Base-by-base conservation (phyloP, 2,888 invertebrate genomes). In the Tridacna gigas region DNA sequence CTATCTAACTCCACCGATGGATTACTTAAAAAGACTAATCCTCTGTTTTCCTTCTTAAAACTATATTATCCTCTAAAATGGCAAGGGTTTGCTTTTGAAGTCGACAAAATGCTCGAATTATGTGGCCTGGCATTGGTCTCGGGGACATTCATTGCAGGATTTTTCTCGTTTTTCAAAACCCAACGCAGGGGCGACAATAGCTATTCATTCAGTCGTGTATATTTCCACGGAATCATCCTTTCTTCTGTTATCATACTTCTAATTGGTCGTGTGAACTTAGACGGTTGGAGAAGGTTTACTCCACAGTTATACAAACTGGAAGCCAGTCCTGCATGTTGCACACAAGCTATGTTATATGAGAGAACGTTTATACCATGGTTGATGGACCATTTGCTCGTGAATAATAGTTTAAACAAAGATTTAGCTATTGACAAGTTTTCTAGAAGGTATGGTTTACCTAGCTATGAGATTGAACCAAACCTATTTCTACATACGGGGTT, bases 31-130 rank as follows among this genome's bases (percentile, higher is more conserved):
- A n/a, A 47, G 25, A 25, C 47, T 28, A 25, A 47, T 0, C 22
- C 65, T 5, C 26, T 26, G n/a, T 77, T 77, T 51, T 66, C 77
- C 20, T 77, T 25, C 26, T 18, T 77, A 13, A 77, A 77, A 66
- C 63, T 75, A 37, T 75, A 47, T n/a, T 75, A 75, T 75, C 75
- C 75, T 12, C 37, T 63, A 15, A 61, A 63, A 15, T 75, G 75
- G 75, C 75, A 75, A 75, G 75, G 75, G 22, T 75, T 75, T 75
- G 75, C 63, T 18, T 63, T 75, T 13, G 75, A 75, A 63, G 13
- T n/a, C 45, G 75, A 63, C 65, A 63, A 28, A 13, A 4, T 75
- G n/a, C 48, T 63, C 13, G 75, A 75, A 45, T 37, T 61, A 11
- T 12, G 20, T 25, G 7, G 45, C 25, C 25, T 51, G 9, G 48